Conservation (phyloP, 2,888 invertebrate genomes). For the Hymenopus coronatus region DNA sequence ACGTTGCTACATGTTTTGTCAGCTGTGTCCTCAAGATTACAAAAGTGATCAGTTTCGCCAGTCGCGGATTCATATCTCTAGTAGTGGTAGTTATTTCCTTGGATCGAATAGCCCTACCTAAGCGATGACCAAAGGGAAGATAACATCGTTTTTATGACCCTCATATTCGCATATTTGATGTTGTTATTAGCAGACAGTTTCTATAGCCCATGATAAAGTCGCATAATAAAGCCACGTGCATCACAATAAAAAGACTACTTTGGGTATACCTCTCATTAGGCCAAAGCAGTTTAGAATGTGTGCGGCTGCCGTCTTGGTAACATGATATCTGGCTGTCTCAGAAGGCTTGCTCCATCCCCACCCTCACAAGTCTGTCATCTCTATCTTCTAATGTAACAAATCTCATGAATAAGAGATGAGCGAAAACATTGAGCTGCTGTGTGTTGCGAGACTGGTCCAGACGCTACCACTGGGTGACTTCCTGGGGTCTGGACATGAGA, state of each 20-base stretch:
- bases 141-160: not conserved
- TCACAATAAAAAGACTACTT: not conserved
- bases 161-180: not conserved
- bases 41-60: no score
- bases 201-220: not conserved
- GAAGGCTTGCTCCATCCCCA: not conserved
- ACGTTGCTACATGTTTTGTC: no score
- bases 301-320: not conserved
- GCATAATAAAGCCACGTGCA: not conserved
- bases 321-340: not conserved
- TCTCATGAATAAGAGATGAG: not conserved
- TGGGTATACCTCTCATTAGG: not conserved
- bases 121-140: not conserved
- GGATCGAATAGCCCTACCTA: not conserved
- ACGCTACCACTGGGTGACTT: not conserved
- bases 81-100: no score
- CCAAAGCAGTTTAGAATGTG: not conserved
- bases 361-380: not conserved
- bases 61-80: no score
- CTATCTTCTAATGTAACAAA: not conserved
- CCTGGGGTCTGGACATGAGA: not conserved
- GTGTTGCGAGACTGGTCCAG: not conserved
- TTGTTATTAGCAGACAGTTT: not conserved
- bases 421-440: not conserved
- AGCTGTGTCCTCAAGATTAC: no score